phyloP scores from a whole-genome alignment of 2,888 invertebrate genomes.

The Cantharis rustica region DNA sequence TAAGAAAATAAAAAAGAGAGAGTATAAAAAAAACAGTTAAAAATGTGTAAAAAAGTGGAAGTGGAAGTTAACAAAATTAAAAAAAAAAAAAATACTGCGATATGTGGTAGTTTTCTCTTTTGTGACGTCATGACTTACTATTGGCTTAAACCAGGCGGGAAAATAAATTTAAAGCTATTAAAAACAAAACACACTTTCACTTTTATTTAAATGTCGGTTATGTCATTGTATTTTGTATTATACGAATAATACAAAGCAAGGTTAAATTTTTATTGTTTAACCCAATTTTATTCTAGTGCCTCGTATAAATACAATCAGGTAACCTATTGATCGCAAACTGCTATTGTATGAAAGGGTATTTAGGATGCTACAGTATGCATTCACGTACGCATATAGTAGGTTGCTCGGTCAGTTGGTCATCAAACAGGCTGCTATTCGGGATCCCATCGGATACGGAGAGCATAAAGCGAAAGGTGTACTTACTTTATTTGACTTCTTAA shows the following conservation, averaged over 20 bases:
- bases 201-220: too few relatives aligned
- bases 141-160: too few relatives aligned
- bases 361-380: neutral
- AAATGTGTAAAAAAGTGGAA: too few relatives aligned
- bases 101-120: too few relatives aligned
- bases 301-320: neutral
- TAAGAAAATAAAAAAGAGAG: too few relatives aligned
- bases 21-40: too few relatives aligned
- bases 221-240: too few relatives aligned
- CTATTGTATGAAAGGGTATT: neutral
- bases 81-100: too few relatives aligned
- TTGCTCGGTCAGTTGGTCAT: neutral
- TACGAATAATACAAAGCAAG: neutral
- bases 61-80: too few relatives aligned
- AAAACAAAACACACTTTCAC: too few relatives aligned
- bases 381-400: neutral
- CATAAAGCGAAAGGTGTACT: neutral
- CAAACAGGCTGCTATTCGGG: neutral
- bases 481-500: neutral
- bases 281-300: neutral
- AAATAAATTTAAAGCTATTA: too few relatives aligned
- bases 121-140: too few relatives aligned
- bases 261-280: neutral
- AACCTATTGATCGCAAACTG: neutral
- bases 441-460: neutral